Percentiles rank a stretch among this genome's conserved stretches.
phyloP scores from a whole-genome alignment of 2,888 invertebrate genomes.

The Melinaea marsaeus region DNA sequence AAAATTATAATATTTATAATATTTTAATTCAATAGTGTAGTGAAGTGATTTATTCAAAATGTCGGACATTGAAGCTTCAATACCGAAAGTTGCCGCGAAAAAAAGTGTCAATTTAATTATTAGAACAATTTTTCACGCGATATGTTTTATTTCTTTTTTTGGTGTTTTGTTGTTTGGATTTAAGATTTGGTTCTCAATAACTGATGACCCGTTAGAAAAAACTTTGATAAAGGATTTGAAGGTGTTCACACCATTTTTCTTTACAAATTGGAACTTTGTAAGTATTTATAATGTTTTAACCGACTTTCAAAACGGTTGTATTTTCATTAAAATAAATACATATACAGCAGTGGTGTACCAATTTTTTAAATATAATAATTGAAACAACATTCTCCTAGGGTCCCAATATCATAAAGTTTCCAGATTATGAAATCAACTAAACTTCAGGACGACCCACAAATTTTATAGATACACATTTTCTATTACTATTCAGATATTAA shows the following conservation, averaged over 20 bases:
- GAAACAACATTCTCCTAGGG: too few species aligned
- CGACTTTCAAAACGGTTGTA: too few species aligned
- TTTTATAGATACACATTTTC: too few species aligned
- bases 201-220: conserved; percentile 32
- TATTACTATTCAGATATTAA: too few species aligned
- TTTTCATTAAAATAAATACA: too few species aligned
- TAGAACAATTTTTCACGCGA: conserved; percentile 30
- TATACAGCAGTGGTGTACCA: too few species aligned
- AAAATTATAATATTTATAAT: neutral
- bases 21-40: neutral
- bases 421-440: too few species aligned
- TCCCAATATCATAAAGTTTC: too few species aligned
- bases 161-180: conserved; percentile 22
- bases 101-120: conserved; percentile 21
- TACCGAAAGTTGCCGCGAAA: neutral
- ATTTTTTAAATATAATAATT: too few species aligned
- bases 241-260: conserved; percentile 39
- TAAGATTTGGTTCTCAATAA: conserved; percentile 31
- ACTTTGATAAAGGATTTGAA: conserved; percentile 36
- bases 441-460: too few species aligned
- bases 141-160: conserved; percentile 28
- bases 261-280: conserved; percentile 55
- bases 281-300: conserved; percentile 33
- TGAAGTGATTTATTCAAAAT: neutral
- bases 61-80: neutral